Percentiles rank a stretch among this genome's conserved stretches.
These are phyloP conservation scores for Copidosoma aretas DNA, from an alignment of 2,888 invertebrate genomes.

Conservation along the genomic window DNA sequence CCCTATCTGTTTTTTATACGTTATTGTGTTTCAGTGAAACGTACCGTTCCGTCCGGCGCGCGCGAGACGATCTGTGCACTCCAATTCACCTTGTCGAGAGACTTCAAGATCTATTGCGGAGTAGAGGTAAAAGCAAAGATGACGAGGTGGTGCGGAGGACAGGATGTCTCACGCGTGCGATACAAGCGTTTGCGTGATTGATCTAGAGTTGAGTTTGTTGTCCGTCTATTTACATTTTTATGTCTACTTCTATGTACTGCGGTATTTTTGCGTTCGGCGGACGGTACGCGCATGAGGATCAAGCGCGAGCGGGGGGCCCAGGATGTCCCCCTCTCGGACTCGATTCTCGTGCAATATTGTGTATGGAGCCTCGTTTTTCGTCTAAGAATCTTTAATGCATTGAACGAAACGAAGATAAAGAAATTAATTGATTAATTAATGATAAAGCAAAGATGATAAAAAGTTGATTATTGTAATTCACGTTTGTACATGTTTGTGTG, in stretches of 20 bases:
- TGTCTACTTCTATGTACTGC: too few relatives aligned
- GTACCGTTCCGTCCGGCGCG: conserved; percentile 42
- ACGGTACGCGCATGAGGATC: conserved; percentile 40
- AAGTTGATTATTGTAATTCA: conserved; percentile 50
- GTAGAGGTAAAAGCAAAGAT: too few relatives aligned
- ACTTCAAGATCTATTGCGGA: too few relatives aligned
- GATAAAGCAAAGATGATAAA: neutral
- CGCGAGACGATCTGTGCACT: neutral
- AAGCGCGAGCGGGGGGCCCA: neutral
- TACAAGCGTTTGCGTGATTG: neutral
- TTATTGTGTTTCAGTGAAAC: conserved; percentile 12
- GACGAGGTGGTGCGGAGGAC: neutral
- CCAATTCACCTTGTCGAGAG: neutral
- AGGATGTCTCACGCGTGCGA: neutral
- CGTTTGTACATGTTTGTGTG: conserved; percentile 55
- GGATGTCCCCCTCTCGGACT: neutral
- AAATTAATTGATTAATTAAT: conserved; percentile 38
- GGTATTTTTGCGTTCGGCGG: conserved; percentile 40
- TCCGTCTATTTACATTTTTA: too few relatives aligned
- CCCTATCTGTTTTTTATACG: conserved; percentile 7
- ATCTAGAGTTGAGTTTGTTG: too few relatives aligned
- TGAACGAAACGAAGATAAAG: conserved; percentile 19
- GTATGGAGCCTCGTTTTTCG: neutral
- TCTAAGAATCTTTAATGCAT: neutral
- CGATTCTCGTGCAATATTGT: neutral